A percentile compares a stretch with the other conserved stretches of the same genome.
Conservation (phyloP, 2,888 invertebrate species). For the Lepidocyrtinus sp. region DNA sequence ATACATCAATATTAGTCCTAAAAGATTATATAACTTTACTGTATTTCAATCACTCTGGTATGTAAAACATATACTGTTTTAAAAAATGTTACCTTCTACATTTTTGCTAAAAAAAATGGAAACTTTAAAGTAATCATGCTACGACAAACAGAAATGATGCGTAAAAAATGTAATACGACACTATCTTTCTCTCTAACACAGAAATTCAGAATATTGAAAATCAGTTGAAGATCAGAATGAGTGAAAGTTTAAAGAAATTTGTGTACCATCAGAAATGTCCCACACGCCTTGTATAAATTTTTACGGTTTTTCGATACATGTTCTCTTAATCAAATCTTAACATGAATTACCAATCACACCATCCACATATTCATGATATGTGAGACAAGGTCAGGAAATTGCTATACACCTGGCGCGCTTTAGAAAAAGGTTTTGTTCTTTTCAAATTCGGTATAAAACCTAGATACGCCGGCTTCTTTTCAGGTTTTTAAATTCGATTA, state of each 20-base stretch:
- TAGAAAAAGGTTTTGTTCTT: too few relatives aligned
- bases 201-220: background rate
- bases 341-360: too few relatives aligned
- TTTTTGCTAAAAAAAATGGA: background rate
- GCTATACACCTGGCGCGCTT: too few relatives aligned
- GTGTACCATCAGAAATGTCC: slow-evolving; percentile 36
- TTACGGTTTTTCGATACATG: slow-evolving; percentile 24
- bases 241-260: too few relatives aligned
- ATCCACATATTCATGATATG: too few relatives aligned
- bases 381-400: too few relatives aligned
- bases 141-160: background rate
- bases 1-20: background rate
- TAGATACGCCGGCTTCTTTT: too few relatives aligned
- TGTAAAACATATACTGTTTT: background rate
- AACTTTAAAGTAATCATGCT: too few relatives aligned
- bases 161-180: background rate
- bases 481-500: too few relatives aligned
- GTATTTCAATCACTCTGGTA: background rate
- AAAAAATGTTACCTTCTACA: background rate
- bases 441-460: too few relatives aligned
- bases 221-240: slow-evolving; percentile 21
- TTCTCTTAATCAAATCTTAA: too few relatives aligned
- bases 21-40: background rate
- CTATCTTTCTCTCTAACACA: background rate
- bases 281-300: slow-evolving; percentile 55